phyloP scores from a whole-genome alignment of 2,113 vertebrate species.

The Rhinopomastus cyanomelas region DNA sequence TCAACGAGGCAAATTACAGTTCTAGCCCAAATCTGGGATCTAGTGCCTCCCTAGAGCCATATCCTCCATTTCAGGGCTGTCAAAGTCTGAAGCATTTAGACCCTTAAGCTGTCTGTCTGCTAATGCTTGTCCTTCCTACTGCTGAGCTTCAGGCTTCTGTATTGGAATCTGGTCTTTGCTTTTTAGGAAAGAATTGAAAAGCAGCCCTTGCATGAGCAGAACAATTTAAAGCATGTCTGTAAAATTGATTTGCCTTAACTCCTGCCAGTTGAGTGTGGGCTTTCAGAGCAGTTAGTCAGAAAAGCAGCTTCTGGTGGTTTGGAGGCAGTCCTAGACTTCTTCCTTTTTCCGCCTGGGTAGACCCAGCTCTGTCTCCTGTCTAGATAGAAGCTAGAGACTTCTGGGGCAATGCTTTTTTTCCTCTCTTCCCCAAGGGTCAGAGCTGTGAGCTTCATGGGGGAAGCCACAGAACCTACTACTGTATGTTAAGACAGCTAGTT shows the following conservation, averaged over 20 bases:
- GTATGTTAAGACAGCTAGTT: neutral
- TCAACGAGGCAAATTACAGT: neutral
- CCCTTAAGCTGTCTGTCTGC: neutral
- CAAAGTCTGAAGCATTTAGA: neutral
- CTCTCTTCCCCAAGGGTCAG: neutral
- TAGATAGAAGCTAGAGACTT: neutral
- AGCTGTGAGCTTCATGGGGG: neutral
- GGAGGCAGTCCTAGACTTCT: neutral
- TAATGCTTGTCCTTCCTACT: neutral
- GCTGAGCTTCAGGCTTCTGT: neutral
- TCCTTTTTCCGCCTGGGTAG: neutral
- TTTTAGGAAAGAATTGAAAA: conserved; percentile 11
- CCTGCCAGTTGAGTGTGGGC: neutral
- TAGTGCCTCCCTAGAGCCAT: neutral
- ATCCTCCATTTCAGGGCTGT: neutral
- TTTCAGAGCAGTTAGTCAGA: neutral
- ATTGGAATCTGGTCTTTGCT: neutral
- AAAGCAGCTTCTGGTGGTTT: neutral
- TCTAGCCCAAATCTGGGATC: conserved; percentile 6
- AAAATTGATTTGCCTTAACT: neutral
- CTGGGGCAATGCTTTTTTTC: neutral
- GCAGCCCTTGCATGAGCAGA: neutral
- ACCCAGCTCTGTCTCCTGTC: neutral
- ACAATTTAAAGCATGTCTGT: neutral
- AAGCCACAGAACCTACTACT: neutral